phyloP scores from a whole-genome alignment of 2,797 vertebrate genomes.

The Aeoliscus strigatus region DNA sequence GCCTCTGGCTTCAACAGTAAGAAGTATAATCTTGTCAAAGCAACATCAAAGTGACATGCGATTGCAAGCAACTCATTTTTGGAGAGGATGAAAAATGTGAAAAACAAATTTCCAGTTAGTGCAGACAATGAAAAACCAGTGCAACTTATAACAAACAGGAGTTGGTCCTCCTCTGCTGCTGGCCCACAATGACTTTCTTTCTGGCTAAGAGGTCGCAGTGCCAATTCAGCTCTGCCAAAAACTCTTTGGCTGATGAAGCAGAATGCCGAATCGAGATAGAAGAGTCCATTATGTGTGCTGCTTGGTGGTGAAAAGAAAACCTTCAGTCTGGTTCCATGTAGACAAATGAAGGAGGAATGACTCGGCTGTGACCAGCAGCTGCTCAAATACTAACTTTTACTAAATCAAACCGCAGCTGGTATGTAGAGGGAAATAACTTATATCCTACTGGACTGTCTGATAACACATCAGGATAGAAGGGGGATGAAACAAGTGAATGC shows the following conservation, averaged over 20 bases:
- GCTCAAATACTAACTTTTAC: not conserved
- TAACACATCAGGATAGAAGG: too few relatives aligned
- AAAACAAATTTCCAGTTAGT: not conserved
- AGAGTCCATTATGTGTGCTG: constrained; percentile 65
- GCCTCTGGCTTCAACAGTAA: constrained; percentile 18
- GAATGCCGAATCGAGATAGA: constrained; percentile 63
- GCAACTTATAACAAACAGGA: constrained; percentile 12
- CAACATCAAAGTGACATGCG: constrained; percentile 1
- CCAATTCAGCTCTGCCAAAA: constrained; percentile 62
- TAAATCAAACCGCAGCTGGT: constrained; percentile 13
- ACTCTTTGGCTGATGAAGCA: constrained; percentile 60
- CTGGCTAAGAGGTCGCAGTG: constrained; percentile 40
- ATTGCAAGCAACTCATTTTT: not conserved
- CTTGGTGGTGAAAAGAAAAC: constrained; percentile 60
- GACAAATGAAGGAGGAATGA: constrained; percentile 39
- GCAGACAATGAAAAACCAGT: constrained; percentile 2
- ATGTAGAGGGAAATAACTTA: too few relatives aligned
- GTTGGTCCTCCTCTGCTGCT: constrained; percentile 46
- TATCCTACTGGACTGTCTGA: too few relatives aligned
- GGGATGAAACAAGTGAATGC: too few relatives aligned
- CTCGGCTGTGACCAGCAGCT: constrained; percentile 18
- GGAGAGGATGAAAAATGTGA: constrained; percentile 2
- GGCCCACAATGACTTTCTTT: constrained; percentile 58
- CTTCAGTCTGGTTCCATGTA: constrained; percentile 37
- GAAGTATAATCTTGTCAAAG: constrained; percentile 6